These are phyloP conservation scores for Metridium senile DNA, from an alignment of 92 coral and sea anemone species.

Conservation along the genomic window DNA sequence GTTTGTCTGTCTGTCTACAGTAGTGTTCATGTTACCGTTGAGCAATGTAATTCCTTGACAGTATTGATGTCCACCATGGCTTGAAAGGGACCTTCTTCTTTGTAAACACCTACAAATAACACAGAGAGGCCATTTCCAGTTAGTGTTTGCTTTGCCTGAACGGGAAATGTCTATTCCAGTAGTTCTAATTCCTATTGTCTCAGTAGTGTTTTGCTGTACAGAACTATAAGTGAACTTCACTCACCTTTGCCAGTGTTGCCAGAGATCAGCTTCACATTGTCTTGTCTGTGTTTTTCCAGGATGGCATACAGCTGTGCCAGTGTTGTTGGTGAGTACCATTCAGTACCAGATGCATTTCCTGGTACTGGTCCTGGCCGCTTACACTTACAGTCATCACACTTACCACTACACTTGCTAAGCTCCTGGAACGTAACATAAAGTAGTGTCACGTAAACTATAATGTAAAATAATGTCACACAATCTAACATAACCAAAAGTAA, in stretches of 20 bases:
- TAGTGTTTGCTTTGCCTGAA: no score
- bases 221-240: neutral
- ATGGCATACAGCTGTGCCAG: conserved; percentile 49
- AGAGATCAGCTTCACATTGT: conserved; percentile 53
- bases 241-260: conserved; percentile 75
- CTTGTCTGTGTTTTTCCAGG: conserved; percentile 42
- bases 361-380: conserved; percentile 31
- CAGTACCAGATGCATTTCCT: conserved; percentile 18
- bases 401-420: conserved; percentile 37
- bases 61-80: conserved; percentile 53
- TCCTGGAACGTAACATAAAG: conserved; percentile 19
- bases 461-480: neutral
- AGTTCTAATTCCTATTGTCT: no score
- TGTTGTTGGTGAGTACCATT: conserved; percentile 55
- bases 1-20: neutral
- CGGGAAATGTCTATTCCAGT: no score
- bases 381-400: conserved; percentile 49
- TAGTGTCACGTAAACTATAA: neutral
- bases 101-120: conserved; percentile 53
- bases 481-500: neutral
- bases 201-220: no score
- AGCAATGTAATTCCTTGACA: conserved; percentile 57
- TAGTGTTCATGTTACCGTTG: conserved; percentile 28
- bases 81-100: conserved; percentile 62
- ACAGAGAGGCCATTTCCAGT: no score